These are phyloP conservation scores for Drosophila varians DNA, from an alignment of 1,140 invertebrate species.

Conservation along the genomic window DNA sequence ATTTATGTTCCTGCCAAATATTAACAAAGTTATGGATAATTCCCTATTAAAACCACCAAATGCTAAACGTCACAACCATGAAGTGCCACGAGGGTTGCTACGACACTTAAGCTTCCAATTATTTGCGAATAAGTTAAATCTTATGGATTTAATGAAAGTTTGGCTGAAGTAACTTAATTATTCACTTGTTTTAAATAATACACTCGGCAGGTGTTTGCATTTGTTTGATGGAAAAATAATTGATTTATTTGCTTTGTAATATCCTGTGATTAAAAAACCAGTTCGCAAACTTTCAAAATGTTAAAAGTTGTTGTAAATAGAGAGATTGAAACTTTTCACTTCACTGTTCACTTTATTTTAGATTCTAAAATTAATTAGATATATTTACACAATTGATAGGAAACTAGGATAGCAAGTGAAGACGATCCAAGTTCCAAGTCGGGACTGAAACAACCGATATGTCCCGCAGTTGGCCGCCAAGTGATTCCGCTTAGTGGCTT, in stretches of 20 bases:
- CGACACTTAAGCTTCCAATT: no score
- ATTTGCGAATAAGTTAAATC: no score
- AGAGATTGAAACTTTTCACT: not conserved
- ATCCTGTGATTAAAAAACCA: conserved; percentile 8
- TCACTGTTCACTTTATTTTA: not conserved
- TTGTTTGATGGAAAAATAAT: not conserved
- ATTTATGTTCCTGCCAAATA: no score
- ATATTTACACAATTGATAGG: conserved; percentile 32
- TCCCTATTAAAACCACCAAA: no score
- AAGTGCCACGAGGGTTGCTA: conserved; percentile 43
- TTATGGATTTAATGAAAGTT: no score
- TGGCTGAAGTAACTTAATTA: no score
- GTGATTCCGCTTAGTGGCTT: conserved; percentile 31
- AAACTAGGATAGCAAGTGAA: not conserved
- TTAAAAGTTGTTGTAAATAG: not conserved
- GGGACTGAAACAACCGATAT: conserved; percentile 49
- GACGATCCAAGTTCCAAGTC: conserved; percentile 18
- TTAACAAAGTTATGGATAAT: no score
- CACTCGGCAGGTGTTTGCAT: conserved; percentile 1
- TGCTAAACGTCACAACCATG: conserved; percentile 10
- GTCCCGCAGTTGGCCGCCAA: conserved; percentile 44
- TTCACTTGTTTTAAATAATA: not conserved
- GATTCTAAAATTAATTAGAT: not conserved
- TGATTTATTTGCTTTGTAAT: conserved; percentile 2
- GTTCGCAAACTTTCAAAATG: conserved; percentile 1